Evolutionary conservation across 2,113 vertebrate species (phyloP).

Genomic region (Pandion haliaetus): DNA sequence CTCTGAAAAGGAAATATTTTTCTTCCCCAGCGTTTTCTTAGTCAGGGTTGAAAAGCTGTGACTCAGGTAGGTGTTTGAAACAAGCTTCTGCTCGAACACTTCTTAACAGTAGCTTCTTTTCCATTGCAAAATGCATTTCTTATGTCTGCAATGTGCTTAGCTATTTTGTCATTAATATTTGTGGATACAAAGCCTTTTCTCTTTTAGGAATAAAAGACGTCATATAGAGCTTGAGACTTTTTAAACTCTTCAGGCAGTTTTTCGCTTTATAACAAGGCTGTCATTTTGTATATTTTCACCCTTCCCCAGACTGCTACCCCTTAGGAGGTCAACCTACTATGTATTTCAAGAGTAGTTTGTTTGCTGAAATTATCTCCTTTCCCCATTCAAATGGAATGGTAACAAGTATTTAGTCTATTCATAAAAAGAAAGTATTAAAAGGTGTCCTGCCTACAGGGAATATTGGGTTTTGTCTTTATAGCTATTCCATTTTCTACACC

Average conservation of each 20-base stretch:
- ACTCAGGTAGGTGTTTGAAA: not conserved
- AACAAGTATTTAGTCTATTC: not conserved
- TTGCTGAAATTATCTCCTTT: not conserved
- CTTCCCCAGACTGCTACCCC: not conserved
- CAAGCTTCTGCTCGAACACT: not conserved
- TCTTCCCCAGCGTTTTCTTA: not conserved
- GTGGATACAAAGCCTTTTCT: not conserved
- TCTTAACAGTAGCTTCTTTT: not conserved
- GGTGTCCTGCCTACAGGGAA: not conserved
- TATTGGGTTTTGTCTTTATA: not conserved
- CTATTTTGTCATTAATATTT: not conserved
- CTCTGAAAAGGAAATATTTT: not conserved
- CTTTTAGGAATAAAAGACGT: not conserved
- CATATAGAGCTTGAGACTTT: not conserved
- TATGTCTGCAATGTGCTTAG: not conserved
- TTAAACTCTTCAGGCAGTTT: not conserved
- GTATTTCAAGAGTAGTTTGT: not conserved
- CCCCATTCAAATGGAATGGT: not conserved
- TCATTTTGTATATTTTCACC: not conserved
- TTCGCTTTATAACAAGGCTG: not conserved
- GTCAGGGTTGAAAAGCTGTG: not conserved
- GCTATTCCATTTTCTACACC: not conserved
- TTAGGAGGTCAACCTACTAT: not conserved
- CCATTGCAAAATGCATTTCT: not conserved
- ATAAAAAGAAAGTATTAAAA: not conserved